Conservation (phyloP, 2,888 invertebrate genomes). For the Parasteatoda lunata region DNA sequence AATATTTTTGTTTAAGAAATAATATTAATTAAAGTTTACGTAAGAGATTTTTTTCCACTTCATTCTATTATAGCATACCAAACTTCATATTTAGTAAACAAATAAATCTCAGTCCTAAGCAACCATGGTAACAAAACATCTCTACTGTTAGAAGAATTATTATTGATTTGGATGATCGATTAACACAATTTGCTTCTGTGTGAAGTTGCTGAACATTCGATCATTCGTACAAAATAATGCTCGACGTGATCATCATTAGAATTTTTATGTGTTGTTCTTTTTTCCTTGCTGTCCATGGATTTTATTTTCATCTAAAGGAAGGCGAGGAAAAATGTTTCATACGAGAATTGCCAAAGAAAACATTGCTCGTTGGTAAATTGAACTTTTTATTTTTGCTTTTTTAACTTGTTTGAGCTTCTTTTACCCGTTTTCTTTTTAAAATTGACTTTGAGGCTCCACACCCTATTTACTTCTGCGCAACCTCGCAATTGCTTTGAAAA, state of each 20-base stretch:
- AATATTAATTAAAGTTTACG: too few species aligned
- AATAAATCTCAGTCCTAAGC: not conserved
- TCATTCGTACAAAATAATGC: not conserved
- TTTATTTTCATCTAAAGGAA: slow-evolving; percentile 49
- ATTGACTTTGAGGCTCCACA: too few species aligned
- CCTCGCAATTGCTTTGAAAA: too few species aligned
- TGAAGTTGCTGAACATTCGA: not conserved
- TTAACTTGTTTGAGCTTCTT: not conserved
- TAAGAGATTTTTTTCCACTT: too few species aligned
- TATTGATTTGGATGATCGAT: not conserved
- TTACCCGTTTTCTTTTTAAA: too few species aligned
- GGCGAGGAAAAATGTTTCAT: slow-evolving; percentile 48
- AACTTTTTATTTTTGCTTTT: not conserved
- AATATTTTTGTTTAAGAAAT: too few species aligned
- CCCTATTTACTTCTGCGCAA: too few species aligned
- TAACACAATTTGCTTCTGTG: not conserved
- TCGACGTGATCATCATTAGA: not conserved
- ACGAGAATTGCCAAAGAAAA: slow-evolving; percentile 29
- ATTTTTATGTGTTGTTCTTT: not conserved
- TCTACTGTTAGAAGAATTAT: not conserved
- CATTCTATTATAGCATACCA: too few species aligned
- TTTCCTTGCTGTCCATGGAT: not conserved
- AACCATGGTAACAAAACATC: not conserved
- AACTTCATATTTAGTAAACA: not conserved
- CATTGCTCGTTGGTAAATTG: slow-evolving; percentile 34